Base-by-base conservation (phyloP, 1,140 invertebrate species). In the Colletes gigas region DNA sequence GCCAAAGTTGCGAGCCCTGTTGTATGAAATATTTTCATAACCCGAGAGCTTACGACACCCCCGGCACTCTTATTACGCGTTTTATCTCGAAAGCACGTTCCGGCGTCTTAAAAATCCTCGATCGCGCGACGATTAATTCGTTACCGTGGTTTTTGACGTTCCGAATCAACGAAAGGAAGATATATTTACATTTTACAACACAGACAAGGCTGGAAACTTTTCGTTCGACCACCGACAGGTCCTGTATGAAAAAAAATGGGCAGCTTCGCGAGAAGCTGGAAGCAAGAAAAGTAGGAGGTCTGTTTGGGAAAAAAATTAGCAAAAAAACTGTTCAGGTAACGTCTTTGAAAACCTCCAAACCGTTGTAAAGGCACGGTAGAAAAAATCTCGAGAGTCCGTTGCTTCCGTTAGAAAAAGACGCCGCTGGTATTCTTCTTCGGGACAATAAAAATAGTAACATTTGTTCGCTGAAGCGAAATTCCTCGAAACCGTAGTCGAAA, bases 291-390 rank as follows among this genome's bases (percentile, higher is more conserved):
- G 19, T 73, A 12, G 77, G 60, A 72, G 41, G 50, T 79, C 52
- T 73, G 77, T 79, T 79, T 73, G 17, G 60, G 15, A 65, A 79
- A 79, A 78, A 79, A 73, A 73, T 66, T 21, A 47, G 17, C 1
- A 30, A 72, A 75, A 79, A 67, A 79, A 55, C 4, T 44, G 15
- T 41, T 17, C 76, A 72, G 68, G 76, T 78, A 78, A 66, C 39
- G 17, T 50, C 4, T 4, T 21, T 0, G 67, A 14, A 47, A 76
- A 47, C 41, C 21, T 50, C 14, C 19, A 21, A 71, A 30, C 57
- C 19, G 39, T 55, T 7, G 30, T 10, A 47, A 19, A 7, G 9
- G 12, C 8, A 14, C 1, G 3, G 54, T 57, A 60, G 21, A 70
- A 60, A 77, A 60, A 60, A 15, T 44, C 5, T n/a, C 73, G 62